Percentiles rank a stretch among this genome's conserved stretches.
phyloP scores from a whole-genome alignment of 92 coral and sea anemone species.

The Parazoanthus swiftii region DNA sequence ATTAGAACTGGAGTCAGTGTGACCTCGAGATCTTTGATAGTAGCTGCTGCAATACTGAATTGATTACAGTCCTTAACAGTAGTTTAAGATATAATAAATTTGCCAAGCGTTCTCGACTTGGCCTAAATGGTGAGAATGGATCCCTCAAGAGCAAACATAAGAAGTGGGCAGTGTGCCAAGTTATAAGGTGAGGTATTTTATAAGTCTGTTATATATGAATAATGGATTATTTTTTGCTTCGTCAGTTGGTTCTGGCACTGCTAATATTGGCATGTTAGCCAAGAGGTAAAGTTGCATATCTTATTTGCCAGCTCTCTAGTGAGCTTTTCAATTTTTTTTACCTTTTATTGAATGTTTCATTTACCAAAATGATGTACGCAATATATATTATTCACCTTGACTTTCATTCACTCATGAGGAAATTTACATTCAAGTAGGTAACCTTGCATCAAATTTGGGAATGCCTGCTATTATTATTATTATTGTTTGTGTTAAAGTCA shows the following conservation, averaged over 20 bases:
- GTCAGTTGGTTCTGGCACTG: slow-evolving; percentile 21
- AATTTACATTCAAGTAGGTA: no score
- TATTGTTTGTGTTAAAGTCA: no score
- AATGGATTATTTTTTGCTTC: neutral
- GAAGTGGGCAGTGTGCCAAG: slow-evolving; percentile 28
- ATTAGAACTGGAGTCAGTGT: neutral
- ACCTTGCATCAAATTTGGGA: no score
- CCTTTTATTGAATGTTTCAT: no score
- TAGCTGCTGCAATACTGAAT: neutral
- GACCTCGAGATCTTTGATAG: neutral
- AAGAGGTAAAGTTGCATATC: neutral
- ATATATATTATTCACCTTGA: no score
- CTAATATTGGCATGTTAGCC: neutral
- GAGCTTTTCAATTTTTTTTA: neutral
- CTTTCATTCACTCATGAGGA: no score
- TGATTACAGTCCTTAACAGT: slow-evolving; percentile 1
- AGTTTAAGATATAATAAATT: slow-evolving; percentile 35
- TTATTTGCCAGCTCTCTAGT: neutral
- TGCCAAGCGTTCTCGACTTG: slow-evolving; percentile 35
- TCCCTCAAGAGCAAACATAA: slow-evolving; percentile 34
- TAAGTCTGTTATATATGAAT: neutral
- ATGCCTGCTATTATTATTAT: no score
- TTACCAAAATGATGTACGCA: no score
- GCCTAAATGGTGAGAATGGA: slow-evolving; percentile 30
- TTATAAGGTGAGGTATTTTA: neutral